Conservation (phyloP, 1,140 invertebrate species). For the Drosophila rhopaloa region DNA sequence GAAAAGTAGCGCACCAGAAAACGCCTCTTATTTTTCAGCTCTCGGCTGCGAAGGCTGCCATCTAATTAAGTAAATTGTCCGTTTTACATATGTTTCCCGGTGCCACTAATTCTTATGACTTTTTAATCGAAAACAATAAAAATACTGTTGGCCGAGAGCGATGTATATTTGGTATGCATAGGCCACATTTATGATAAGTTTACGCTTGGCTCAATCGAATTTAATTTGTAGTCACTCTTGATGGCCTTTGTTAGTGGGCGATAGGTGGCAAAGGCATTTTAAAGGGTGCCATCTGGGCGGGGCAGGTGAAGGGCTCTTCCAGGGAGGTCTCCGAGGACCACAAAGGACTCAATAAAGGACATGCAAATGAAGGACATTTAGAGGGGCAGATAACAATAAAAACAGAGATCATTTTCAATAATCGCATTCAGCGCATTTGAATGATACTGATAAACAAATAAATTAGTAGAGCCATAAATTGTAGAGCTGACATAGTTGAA, state of each 20-base stretch:
- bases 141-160: slow-evolving; percentile 30
- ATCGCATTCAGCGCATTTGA: too few relatives aligned
- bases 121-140: slow-evolving; percentile 82
- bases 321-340: not conserved
- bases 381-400: not conserved
- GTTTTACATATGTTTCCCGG: slow-evolving; percentile 74
- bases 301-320: slow-evolving; percentile 23
- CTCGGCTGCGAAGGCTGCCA: slow-evolving; percentile 38
- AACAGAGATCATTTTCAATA: not conserved
- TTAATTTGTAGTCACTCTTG: slow-evolving; percentile 26
- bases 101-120: slow-evolving; percentile 63
- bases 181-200: slow-evolving; percentile 63
- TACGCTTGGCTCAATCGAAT: slow-evolving; percentile 68
- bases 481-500: too few relatives aligned
- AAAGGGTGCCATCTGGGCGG: slow-evolving; percentile 24
- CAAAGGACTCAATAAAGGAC: not conserved
- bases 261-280: slow-evolving; percentile 3
- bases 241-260: slow-evolving; percentile 16
- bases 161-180: slow-evolving; percentile 45
- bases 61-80: slow-evolving; percentile 81
- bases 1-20: slow-evolving; percentile 74
- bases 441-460: too few relatives aligned
- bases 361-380: not conserved
- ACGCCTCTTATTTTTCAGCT: slow-evolving; percentile 62
- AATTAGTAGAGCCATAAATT: too few relatives aligned